Evolutionary conservation across 2,797 vertebrate species (phyloP), one percentile per base, ranked within the genome.

Genomic region (Lepidocolaptes lacrymiger): DNA sequence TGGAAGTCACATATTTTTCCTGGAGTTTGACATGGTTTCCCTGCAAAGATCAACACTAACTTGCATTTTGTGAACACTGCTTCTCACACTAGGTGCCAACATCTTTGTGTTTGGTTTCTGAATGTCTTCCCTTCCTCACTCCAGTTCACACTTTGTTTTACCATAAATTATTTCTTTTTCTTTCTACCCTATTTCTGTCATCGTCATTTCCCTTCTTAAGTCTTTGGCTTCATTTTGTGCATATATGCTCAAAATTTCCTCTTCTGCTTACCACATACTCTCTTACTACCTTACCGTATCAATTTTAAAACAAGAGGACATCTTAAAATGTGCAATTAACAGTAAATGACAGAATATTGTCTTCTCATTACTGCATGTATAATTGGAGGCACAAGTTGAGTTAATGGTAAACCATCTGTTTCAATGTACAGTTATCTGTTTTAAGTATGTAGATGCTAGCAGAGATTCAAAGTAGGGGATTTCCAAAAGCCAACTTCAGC

Each of bases 401-500:
- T 59, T 64, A 88, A 62, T 24, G 16, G 69, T n/a, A 79, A 86
- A 34, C 43, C 37, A 88, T 58, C 63, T 93, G 39, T 41, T 81
- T 90, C 32, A 55, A 55, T 21, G n/a, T 32, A 59, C 13, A 55
- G 28, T 58, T 73, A 77, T 39, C 54, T 74, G 48, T 85, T 77
- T 81, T 80, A 93, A 81, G 55, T 37, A 89, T 15, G 43, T 13
- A 81, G 62, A 36, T 49, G 21, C 66, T 77, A 81, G 48, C 48
- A 88, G 19, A 64, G 32, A 62, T 43, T 72, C 76, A 62, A 43
- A 86, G 52, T 10, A 78, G 54, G 41, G 54, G 55, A 78, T 86
- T 84, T 88, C 74, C 79, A 88, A 88, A 86, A 84, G 21, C n/a
- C 86, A 92, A 75, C 74, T 73, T 73, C 37, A 93, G 66, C 22